phyloP scores from a whole-genome alignment of 2,113 vertebrate genomes.

The Danionella cerebrum region DNA sequence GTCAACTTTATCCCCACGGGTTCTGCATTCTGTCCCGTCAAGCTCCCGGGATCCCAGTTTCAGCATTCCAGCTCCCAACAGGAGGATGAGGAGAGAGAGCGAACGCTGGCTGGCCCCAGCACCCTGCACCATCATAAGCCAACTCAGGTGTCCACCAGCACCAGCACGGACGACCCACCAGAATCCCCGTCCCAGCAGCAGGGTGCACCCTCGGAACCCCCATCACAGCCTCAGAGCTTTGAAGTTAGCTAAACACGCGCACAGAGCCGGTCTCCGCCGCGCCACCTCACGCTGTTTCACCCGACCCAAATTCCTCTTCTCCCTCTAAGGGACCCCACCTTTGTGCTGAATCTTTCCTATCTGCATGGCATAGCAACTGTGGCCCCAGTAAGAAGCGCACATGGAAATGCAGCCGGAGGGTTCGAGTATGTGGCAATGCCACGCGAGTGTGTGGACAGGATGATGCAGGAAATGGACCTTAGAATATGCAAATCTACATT shows the following conservation, averaged over 20 bases:
- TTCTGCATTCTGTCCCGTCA: conserved; percentile 96
- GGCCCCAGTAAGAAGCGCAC: conserved; percentile 58
- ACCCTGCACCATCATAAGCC: conserved; percentile 64
- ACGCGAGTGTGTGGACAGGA: conserved; percentile 47
- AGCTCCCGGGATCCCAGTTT: conserved; percentile 75
- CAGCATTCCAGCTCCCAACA: conserved; percentile 66
- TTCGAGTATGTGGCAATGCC: conserved; percentile 49
- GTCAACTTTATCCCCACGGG: conserved; percentile 98
- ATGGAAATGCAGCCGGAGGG: conserved; percentile 62
- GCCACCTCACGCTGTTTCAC: conserved; percentile 15
- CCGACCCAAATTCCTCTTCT: not conserved
- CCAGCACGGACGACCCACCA: conserved; percentile 75
- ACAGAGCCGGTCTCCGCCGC: conserved; percentile 69
- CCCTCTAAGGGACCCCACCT: conserved; percentile 18
- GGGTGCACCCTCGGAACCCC: conserved; percentile 68
- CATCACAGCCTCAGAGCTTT: conserved; percentile 70
- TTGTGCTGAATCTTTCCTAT: conserved; percentile 42
- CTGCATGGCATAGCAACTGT: conserved; percentile 82
- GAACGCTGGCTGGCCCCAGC: conserved; percentile 55
- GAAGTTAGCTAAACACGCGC: conserved; percentile 71
- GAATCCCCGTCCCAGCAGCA: conserved; percentile 58
- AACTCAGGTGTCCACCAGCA: conserved; percentile 82
- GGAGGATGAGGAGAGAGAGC: conserved; percentile 65
- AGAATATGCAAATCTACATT: conserved; percentile 33
- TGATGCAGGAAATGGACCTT: not conserved